phyloP scores from a whole-genome alignment of 2,797 vertebrate species.

The Protosalanx chinensis region DNA sequence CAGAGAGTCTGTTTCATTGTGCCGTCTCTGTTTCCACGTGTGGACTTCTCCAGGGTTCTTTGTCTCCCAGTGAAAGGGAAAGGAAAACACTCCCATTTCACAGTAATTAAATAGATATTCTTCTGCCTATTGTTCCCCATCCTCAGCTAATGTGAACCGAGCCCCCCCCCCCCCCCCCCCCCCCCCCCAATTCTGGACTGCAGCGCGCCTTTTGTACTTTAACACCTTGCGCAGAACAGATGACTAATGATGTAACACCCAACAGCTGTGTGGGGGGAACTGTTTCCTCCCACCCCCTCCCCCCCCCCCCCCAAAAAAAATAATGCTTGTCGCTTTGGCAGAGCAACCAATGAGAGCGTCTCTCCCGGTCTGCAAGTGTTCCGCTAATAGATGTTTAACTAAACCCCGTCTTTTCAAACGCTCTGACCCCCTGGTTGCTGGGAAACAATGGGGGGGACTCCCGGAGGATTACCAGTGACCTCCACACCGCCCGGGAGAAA shows the following conservation, averaged over 20 bases:
- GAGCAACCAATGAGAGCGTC: conserved; percentile 12
- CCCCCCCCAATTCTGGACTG: background rate
- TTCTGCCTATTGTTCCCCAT: background rate
- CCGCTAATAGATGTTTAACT: conserved; percentile 64
- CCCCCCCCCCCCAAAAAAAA: background rate
- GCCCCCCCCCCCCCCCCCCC: background rate
- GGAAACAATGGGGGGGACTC: conserved; percentile 37
- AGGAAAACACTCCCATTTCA: conserved; percentile 12
- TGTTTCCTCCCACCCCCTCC: conserved; percentile 11
- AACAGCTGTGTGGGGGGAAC: conserved; percentile 20
- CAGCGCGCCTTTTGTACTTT: conserved; percentile 1
- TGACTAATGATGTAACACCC: conserved; percentile 20
- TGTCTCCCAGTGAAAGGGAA: conserved; percentile 13
- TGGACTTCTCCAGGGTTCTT: background rate
- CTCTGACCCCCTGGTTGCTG: conserved; percentile 34
- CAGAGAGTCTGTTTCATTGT: background rate
- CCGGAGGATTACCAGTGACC: conserved; percentile 37
- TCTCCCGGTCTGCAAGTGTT: conserved; percentile 14
- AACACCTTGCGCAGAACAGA: conserved; percentile 7
- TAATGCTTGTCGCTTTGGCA: too few species aligned
- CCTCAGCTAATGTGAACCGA: conserved; percentile 18
- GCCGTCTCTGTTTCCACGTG: conserved; percentile 1
- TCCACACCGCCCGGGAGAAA: conserved; percentile 24
- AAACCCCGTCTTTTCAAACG: conserved; percentile 46
- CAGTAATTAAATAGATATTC: conserved; percentile 21